A percentile compares a stretch with the other conserved stretches of the same genome.
phyloP scores from a whole-genome alignment of 2,888 invertebrate species.

The Aleiodes leptofemur region DNA sequence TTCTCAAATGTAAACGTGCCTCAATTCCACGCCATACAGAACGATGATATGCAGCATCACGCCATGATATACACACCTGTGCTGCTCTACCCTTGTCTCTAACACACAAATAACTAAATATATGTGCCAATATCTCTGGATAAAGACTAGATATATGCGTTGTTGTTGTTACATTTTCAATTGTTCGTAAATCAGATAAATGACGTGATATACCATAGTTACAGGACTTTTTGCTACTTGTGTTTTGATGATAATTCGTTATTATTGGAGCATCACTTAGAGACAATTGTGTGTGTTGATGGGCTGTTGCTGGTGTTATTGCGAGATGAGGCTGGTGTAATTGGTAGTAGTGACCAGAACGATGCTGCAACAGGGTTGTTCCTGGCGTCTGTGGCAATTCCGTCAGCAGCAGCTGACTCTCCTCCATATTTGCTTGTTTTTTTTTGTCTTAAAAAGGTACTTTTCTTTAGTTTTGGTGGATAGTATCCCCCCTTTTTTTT shows the following conservation, averaged over 20 bases:
- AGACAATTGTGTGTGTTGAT: constrained; percentile 56
- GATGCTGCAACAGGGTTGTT: constrained; percentile 76
- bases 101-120: constrained; percentile 92
- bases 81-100: constrained; percentile 93
- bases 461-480: too few relatives aligned
- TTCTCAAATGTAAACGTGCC: constrained; percentile 90
- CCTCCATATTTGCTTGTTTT: constrained; percentile 74
- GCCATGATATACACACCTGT: constrained; percentile 92
- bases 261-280: constrained; percentile 52
- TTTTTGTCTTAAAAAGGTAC: too few relatives aligned
- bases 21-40: constrained; percentile 96
- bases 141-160: constrained; percentile 90
- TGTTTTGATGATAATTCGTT: constrained; percentile 36
- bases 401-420: constrained; percentile 78
- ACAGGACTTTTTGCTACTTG: not conserved
- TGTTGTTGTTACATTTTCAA: constrained; percentile 63
- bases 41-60: constrained; percentile 94
- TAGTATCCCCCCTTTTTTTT: not conserved
- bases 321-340: constrained; percentile 75
- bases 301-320: constrained; percentile 68
- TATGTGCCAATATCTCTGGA: constrained; percentile 94
- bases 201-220: constrained; percentile 58
- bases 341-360: constrained; percentile 76
- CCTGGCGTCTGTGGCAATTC: constrained; percentile 77
- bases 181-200: constrained; percentile 50